Base-by-base conservation (phyloP, 1,140 invertebrate genomes). In the Drepana arcuata region DNA sequence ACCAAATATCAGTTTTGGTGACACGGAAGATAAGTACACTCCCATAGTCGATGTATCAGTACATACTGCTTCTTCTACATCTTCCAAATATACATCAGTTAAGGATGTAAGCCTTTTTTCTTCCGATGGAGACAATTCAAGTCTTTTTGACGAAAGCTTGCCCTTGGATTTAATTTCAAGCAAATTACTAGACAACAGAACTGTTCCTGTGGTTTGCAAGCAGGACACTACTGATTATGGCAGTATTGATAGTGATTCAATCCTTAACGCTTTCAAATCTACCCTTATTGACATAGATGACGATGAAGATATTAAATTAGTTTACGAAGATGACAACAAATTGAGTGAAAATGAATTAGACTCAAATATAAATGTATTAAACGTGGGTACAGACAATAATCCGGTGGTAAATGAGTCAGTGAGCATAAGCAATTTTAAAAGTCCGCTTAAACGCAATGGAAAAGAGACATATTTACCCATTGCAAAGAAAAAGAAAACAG, bases 71-170 rank as follows among this genome's bases (percentile, higher is more conserved):
- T 41, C 26, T 32, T 38, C 40, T 35, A 63, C 18, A 10, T 41
- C 26, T 32, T 38, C 40, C 34, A 63, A 55, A 38, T 31, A 14
- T 35, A 38, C 29, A 25, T 54, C 60, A 13, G 18, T 38, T 4
- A 77, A 72, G 61, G 74, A 79, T 43, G 34, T 74, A 16, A 79
- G 72, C 48, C 41, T 82, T 12, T 77, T 78, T 62, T 75, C 74
- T 11, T 72, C 72, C 16, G 74, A 80, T 13, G 67, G 56, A 24
- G 79, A 78, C 37, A 73, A 61, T 61, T 62, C 69, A 9, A 77
- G 65, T 56, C 67, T 88, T 16, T 85, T 88, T 50, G 84, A 88
- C 53, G 86, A 86, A 33, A 75, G 61, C 39, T 62, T 83, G 14
- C 55, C 64, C 35, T 24, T 74, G 33, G 64, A 82, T 52, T 53